Percentiles rank a stretch among this genome's conserved stretches.
phyloP scores from a whole-genome alignment of 2,888 invertebrate genomes.

The Sipha maydis region DNA sequence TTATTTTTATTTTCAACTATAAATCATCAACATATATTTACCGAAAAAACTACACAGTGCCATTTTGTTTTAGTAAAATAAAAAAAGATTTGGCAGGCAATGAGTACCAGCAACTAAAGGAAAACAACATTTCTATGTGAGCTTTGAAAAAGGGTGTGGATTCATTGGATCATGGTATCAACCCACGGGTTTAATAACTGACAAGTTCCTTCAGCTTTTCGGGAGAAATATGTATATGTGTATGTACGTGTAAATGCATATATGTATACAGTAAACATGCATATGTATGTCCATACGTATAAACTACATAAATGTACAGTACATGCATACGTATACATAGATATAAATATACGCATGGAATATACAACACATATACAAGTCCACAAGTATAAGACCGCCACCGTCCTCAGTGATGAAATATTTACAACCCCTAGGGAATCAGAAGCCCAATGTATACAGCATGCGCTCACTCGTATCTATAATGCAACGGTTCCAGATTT shows the following conservation, averaged over 20 bases:
- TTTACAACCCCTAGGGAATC: constrained; percentile 58
- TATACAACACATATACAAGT: constrained; percentile 22
- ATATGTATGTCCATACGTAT: not conserved
- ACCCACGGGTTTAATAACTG: constrained; percentile 59
- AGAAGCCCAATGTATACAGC: constrained; percentile 24
- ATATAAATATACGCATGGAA: constrained; percentile 9
- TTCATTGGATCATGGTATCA: constrained; percentile 18
- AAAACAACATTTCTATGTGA: constrained; percentile 10
- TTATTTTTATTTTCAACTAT: not conserved
- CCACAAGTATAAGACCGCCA: constrained; percentile 7
- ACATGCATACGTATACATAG: not conserved
- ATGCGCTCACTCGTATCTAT: constrained; percentile 41
- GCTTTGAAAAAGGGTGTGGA: constrained; percentile 25
- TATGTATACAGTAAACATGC: not conserved
- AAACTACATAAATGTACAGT: not conserved
- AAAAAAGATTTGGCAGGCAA: constrained; percentile 31
- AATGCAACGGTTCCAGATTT: constrained; percentile 60
- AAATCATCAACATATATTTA: not conserved
- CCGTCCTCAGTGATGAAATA: constrained; percentile 55
- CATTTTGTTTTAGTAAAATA: constrained; percentile 14
- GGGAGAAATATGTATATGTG: not conserved
- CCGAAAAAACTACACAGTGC: not conserved
- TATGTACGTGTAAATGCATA: not conserved
- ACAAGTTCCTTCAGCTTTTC: constrained; percentile 47
- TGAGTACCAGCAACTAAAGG: constrained; percentile 16